Evolutionary conservation across 2,888 invertebrate species (phyloP).

Genomic region (Neelides folsomi): DNA sequence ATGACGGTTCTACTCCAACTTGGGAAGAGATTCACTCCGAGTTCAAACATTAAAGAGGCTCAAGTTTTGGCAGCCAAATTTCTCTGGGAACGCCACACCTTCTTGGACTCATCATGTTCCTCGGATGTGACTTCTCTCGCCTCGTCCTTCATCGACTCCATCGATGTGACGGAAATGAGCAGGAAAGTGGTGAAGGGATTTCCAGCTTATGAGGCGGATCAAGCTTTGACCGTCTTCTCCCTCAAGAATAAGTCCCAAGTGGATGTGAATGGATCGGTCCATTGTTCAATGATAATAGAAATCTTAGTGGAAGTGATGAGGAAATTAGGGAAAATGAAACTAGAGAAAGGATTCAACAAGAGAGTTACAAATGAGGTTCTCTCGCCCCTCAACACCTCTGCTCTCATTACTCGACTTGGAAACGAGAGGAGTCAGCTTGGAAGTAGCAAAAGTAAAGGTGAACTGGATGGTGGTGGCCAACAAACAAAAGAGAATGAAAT

Average conservation of each 20-base stretch:
- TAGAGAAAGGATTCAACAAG: conserved; percentile 8
- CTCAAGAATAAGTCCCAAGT: no score
- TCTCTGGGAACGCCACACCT: no score
- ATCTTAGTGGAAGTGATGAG: conserved; percentile 14
- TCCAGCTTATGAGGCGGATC: no score
- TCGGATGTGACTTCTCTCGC: no score
- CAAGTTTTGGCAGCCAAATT: no score
- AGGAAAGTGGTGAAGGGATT: no score
- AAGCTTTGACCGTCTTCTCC: no score
- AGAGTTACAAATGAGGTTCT: conserved; percentile 6
- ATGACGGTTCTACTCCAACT: conserved; percentile 6
- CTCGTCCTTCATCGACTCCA: no score
- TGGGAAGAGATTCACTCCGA: no score
- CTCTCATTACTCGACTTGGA: conserved; percentile 1
- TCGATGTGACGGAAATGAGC: no score
- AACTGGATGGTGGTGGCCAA: background rate
- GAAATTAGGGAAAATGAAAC: conserved; percentile 18
- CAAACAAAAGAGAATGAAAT: background rate
- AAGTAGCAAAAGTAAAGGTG: background rate
- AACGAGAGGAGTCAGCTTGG: background rate
- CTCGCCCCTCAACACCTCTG: conserved; percentile 6
- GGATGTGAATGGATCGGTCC: conserved; percentile 6
- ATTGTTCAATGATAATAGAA: conserved; percentile 20
- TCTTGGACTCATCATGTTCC: no score
- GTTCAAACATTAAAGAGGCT: no score